Conservation (phyloP, 2,113 vertebrate genomes). For the Pycnonotus jocosus region DNA sequence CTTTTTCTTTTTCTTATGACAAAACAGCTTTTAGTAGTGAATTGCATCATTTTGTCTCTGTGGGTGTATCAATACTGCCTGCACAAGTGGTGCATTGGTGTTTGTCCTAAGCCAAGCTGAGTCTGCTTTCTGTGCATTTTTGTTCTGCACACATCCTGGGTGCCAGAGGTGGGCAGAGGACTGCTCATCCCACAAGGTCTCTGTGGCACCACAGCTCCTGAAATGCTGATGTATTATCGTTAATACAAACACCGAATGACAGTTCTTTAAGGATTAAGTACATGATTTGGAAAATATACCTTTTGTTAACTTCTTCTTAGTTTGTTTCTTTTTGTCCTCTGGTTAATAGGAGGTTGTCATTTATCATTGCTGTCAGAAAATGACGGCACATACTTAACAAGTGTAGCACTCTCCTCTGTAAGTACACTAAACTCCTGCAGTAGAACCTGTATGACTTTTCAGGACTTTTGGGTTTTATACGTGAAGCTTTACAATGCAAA, state of each 20-base stretch:
- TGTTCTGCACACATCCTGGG: background rate
- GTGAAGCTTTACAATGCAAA: background rate
- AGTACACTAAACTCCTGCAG: background rate
- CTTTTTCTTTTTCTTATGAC: too few species aligned
- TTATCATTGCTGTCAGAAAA: background rate
- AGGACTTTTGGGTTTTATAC: background rate
- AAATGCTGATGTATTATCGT: background rate
- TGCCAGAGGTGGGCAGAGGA: background rate
- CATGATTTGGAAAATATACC: background rate
- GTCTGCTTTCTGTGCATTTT: background rate
- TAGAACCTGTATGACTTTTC: background rate
- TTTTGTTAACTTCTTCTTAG: background rate
- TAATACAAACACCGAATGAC: background rate
- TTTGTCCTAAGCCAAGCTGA: background rate
- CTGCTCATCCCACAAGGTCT: background rate
- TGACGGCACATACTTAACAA: background rate
- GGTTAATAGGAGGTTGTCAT: background rate
- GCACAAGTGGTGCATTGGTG: accelerated
- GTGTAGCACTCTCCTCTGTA: background rate
- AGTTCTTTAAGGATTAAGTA: background rate
- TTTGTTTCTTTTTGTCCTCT: background rate
- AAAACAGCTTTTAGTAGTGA: background rate
- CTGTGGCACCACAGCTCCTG: background rate
- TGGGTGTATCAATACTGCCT: accelerated
- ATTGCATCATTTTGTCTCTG: background rate